phyloP scores from a whole-genome alignment of 2,797 vertebrate species.

The Champsocephalus gunnari region DNA sequence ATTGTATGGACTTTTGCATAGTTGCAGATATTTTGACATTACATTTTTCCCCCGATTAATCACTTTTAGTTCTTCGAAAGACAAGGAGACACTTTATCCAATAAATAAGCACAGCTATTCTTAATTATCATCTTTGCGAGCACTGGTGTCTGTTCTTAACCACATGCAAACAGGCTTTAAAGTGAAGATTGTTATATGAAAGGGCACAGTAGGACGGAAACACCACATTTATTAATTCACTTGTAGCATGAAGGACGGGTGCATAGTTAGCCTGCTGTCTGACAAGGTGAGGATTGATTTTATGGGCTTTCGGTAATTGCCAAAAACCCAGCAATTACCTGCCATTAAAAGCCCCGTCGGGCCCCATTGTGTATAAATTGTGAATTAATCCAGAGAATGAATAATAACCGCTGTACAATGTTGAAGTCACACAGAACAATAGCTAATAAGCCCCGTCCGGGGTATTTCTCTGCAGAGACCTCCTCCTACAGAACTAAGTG shows the following conservation, averaged over 20 bases:
- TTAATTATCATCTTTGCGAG: neutral
- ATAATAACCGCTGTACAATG: conserved; percentile 37
- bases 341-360: conserved; percentile 25
- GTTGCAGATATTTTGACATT: neutral
- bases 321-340: conserved; percentile 42
- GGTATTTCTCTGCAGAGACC: conserved; percentile 65
- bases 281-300: conserved; percentile 33
- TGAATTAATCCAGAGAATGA: conserved; percentile 53
- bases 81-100: neutral
- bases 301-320: conserved; percentile 30
- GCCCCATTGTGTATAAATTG: conserved; percentile 48
- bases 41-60: neutral
- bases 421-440: conserved; percentile 54
- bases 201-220: conserved; percentile 13
- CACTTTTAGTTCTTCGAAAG: conserved; percentile 8
- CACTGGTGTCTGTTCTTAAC: neutral
- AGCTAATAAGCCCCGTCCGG: conserved; percentile 64
- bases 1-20: neutral
- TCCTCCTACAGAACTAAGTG: conserved; percentile 61
- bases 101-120: neutral
- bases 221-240: conserved; percentile 22
- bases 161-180: conserved; percentile 6
- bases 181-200: neutral
- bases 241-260: conserved; percentile 14
- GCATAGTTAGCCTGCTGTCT: neutral